Conservation (phyloP, 2,888 invertebrate genomes). For the Acanthacorydalis orientalis region DNA sequence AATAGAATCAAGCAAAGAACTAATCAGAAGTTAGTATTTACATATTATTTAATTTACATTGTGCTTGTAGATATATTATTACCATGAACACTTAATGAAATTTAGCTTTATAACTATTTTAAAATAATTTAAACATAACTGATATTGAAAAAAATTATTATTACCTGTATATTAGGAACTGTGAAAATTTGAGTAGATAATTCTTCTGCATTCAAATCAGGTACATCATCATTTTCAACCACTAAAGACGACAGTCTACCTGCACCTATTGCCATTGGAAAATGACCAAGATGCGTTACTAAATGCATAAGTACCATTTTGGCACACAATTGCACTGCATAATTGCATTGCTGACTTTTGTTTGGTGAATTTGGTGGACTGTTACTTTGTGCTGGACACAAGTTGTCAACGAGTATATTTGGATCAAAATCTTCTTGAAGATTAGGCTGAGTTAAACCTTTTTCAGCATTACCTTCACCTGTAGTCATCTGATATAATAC, state of each 20-base stretch:
- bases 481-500: slow-evolving; percentile 42
- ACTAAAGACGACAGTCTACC: slow-evolving; percentile 78
- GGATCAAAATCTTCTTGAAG: slow-evolving; percentile 55
- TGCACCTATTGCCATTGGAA: slow-evolving; percentile 82
- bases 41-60: too few relatives aligned
- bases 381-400: slow-evolving; percentile 25
- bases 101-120: too few relatives aligned
- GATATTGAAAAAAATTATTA: neutral
- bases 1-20: too few relatives aligned
- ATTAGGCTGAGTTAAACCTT: slow-evolving; percentile 33
- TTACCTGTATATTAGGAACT: slow-evolving; percentile 62
- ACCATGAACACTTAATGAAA: too few relatives aligned
- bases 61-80: too few relatives aligned
- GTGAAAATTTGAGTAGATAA: slow-evolving; percentile 64
- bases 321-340: slow-evolving; percentile 39
- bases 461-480: slow-evolving; percentile 34
- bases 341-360: slow-evolving; percentile 30
- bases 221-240: slow-evolving; percentile 82
- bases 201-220: slow-evolving; percentile 53
- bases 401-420: slow-evolving; percentile 52
- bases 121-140: neutral
- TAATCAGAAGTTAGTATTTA: too few relatives aligned
- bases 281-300: slow-evolving; percentile 84
- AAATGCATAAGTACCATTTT: slow-evolving; percentile 59
- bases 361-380: slow-evolving; percentile 29